Evolutionary conservation across 2,797 vertebrate genomes (phyloP).

Genomic region (Holocentrus rufus): DNA sequence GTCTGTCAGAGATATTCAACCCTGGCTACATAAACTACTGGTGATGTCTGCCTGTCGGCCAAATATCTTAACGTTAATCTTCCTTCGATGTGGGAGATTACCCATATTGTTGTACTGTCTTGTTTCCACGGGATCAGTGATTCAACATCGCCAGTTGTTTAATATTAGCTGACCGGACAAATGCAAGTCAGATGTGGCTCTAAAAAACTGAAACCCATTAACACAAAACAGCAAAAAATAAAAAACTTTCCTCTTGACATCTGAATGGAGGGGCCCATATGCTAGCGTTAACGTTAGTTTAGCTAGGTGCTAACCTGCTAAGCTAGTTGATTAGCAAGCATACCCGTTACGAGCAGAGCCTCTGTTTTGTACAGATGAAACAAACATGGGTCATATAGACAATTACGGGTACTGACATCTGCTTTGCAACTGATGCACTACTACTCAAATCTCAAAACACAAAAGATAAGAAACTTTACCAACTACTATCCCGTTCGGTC

Average conservation of each 20-base stretch:
- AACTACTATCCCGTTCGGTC: constrained; percentile 73
- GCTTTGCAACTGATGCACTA: constrained; percentile 3
- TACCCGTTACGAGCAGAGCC: constrained; percentile 23
- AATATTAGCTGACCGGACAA: not conserved
- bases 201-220: not conserved
- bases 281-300: constrained; percentile 58
- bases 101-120: constrained; percentile 5
- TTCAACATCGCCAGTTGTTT: not conserved
- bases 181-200: rapidly evolving
- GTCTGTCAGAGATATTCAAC: not conserved
- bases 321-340: constrained; percentile 60
- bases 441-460: constrained; percentile 23
- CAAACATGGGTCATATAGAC: not conserved
- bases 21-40: not conserved
- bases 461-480: constrained; percentile 72
- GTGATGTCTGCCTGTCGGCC: constrained; percentile 15
- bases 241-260: constrained; percentile 21
- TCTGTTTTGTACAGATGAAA: not conserved
- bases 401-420: not conserved
- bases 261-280: constrained; percentile 72
- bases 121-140: not conserved
- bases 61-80: constrained; percentile 48
- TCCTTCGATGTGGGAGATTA: constrained; percentile 41
- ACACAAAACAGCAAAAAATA: not conserved
- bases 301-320: constrained; percentile 66